Conservation (phyloP, 2,888 invertebrate species). For the Oscheius sp. region DNA sequence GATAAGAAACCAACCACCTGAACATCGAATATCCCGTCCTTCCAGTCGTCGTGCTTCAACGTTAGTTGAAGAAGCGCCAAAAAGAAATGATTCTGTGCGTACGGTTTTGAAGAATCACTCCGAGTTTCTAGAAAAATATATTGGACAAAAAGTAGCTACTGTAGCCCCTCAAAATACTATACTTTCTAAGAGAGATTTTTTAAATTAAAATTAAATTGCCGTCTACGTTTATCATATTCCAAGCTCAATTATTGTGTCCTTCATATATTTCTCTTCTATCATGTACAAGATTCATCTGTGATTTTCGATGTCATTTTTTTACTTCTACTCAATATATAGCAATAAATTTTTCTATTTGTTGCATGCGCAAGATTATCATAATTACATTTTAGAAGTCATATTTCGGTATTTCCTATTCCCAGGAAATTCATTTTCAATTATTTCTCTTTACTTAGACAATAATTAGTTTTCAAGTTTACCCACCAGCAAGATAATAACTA, state of each 20-base stretch:
- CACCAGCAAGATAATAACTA: too few species aligned
- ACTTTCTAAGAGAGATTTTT: slow-evolving; percentile 9
- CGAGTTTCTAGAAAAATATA: slow-evolving; percentile 50
- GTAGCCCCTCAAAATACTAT: slow-evolving; percentile 39
- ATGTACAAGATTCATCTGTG: not conserved
- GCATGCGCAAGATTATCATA: too few species aligned
- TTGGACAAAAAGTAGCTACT: slow-evolving; percentile 51
- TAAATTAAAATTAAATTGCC: not conserved
- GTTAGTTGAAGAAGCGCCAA: not conserved
- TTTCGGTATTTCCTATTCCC: too few species aligned
- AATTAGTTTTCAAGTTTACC: too few species aligned
- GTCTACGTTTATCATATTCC: not conserved
- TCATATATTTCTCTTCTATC: not conserved
- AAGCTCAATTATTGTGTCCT: not conserved
- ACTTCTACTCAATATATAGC: too few species aligned
- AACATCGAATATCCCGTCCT: slow-evolving; percentile 2
- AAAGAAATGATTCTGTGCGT: slow-evolving; percentile 44
- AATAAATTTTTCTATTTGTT: too few species aligned
- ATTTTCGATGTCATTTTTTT: too few species aligned
- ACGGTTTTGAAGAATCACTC: slow-evolving; percentile 49
- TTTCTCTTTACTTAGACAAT: too few species aligned
- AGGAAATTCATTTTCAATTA: too few species aligned
- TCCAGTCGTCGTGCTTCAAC: not conserved
- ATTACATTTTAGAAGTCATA: too few species aligned
- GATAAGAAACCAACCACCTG: slow-evolving; percentile 1